Conservation (phyloP, 2,888 invertebrate species). For the Xestia ashworthii region DNA sequence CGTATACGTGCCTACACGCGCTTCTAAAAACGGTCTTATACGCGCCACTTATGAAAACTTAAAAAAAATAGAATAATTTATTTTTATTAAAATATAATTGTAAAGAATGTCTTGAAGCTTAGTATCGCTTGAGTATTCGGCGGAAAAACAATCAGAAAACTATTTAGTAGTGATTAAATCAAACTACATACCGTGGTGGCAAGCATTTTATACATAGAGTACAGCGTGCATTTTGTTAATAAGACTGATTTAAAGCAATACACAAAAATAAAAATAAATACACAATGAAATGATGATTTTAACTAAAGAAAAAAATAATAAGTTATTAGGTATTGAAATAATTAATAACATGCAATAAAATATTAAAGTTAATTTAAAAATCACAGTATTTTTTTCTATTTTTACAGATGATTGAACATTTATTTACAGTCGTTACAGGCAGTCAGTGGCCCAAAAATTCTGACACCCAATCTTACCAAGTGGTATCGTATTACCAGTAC, state of each 20-base stretch:
- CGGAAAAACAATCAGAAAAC: background rate
- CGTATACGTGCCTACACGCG: background rate
- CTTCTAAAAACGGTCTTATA: background rate
- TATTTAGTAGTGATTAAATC: background rate
- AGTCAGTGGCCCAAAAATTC: too few species aligned
- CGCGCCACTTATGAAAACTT: too few species aligned
- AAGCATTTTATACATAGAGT: conserved; percentile 10
- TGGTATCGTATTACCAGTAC: too few species aligned
- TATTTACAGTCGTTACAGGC: too few species aligned
- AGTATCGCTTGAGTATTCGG: conserved; percentile 14
- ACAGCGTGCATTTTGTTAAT: conserved; percentile 24
- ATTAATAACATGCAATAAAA: background rate
- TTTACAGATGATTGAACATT: too few species aligned
- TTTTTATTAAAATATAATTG: too few species aligned
- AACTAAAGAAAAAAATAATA: background rate
- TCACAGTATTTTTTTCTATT: too few species aligned
- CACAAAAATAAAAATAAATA: background rate
- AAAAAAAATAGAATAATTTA: too few species aligned
- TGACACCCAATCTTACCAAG: too few species aligned
- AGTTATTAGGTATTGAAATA: background rate
- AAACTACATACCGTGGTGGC: conserved; percentile 19
- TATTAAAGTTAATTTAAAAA: too few species aligned
- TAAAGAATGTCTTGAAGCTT: background rate
- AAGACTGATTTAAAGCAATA: background rate
- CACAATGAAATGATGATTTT: background rate